Conservation (phyloP, 2,113 vertebrate species). For the Coturnix japonica region DNA sequence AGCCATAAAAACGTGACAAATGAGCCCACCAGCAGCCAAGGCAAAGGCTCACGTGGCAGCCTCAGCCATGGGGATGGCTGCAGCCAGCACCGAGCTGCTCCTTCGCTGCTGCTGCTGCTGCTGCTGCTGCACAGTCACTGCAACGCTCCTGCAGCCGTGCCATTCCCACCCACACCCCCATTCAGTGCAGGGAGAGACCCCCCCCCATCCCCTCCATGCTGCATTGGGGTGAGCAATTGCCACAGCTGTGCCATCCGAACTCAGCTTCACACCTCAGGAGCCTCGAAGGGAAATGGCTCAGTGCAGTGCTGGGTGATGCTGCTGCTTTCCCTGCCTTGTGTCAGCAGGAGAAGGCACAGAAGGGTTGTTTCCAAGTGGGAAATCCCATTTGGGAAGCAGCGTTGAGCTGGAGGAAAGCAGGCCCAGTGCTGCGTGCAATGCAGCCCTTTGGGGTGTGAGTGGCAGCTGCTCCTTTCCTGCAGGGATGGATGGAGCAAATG, state of each 20-base stretch:
- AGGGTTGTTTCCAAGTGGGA: not conserved
- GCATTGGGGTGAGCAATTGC: not conserved
- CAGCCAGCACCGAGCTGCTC: not conserved
- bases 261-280: not conserved
- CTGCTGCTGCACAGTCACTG: not conserved
- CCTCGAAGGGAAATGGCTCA: not conserved
- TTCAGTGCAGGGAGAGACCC: not conserved
- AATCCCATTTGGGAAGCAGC: not conserved
- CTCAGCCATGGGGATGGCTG: not conserved
- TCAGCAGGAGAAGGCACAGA: not conserved
- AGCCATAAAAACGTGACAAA: not conserved
- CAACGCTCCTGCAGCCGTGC: not conserved
- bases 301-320: not conserved
- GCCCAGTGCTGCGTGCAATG: not conserved
- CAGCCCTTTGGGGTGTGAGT: not conserved
- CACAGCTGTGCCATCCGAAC: not conserved
- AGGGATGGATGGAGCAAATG: too few species aligned
- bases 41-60: not conserved
- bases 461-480: too few species aligned
- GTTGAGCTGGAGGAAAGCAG: not conserved
- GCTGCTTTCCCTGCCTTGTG: not conserved
- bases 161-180: not conserved
- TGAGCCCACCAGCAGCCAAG: not conserved
- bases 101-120: conserved; percentile 10
- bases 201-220: not conserved